phyloP scores from a whole-genome alignment of 2,888 invertebrate species.

The Pachliopta kotzebuea region DNA sequence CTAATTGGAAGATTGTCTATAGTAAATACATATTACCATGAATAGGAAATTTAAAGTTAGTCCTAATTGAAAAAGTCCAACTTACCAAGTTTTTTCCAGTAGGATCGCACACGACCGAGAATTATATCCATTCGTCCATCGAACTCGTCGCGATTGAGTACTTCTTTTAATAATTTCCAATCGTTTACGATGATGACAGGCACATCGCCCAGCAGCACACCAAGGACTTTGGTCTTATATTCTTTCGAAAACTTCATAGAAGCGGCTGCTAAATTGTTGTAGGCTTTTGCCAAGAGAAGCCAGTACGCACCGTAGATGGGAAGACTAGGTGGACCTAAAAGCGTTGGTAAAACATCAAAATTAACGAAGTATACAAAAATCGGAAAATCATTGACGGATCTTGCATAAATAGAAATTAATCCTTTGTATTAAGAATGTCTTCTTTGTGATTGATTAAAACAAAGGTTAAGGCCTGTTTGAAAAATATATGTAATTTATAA shows the following conservation, averaged over 20 bases:
- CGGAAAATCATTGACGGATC: too few species aligned
- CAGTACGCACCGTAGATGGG: constrained; percentile 83
- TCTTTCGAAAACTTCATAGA: constrained; percentile 71
- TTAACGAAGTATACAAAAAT: too few species aligned
- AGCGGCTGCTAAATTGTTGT: constrained; percentile 73
- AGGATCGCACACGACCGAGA: constrained; percentile 73
- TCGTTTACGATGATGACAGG: constrained; percentile 77
- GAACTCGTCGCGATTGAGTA: constrained; percentile 80
- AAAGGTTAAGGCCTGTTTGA: too few species aligned
- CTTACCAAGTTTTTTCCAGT: constrained; percentile 76
- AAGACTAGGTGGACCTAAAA: constrained; percentile 80
- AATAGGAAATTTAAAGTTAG: too few species aligned
- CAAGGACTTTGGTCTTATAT: constrained; percentile 82
- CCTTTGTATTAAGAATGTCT: too few species aligned
- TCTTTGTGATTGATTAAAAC: too few species aligned
- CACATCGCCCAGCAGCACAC: constrained; percentile 75
- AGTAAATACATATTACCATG: too few species aligned
- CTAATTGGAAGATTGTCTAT: too few species aligned
- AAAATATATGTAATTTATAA: too few species aligned
- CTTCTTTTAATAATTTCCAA: constrained; percentile 77
- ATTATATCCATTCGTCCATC: constrained; percentile 81
- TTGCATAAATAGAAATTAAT: too few species aligned
- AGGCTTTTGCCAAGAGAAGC: constrained; percentile 75
- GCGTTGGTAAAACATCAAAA: too few species aligned
- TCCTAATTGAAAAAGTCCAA: not conserved